Evolutionary conservation across 2,888 invertebrate species (phyloP), one percentile per base, ranked within the genome.

Genomic region (Abrostola triplasia): DNA sequence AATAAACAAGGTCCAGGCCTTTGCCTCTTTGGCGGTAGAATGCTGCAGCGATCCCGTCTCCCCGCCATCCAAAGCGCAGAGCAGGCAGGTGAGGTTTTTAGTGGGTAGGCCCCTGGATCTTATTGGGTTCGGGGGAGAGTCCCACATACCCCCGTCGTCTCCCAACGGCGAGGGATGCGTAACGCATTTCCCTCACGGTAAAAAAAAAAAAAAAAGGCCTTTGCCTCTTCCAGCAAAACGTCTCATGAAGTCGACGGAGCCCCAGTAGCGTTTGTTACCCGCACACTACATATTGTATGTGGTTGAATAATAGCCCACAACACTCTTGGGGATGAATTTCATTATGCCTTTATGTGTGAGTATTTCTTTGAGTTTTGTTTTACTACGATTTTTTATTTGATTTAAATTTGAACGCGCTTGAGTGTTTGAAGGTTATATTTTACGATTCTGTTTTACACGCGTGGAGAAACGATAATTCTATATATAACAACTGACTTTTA

Each of bases 311-410:
- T 92, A 91, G 88, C 83, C 88, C 87, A 86, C 89, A 90, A 90
- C 90, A 91, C 92, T 90, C 92, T 86, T 83, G 92, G 92, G 92
- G 89, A 92, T 93, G 90, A 91, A 94, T 93, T 92, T 93, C 91
- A 94, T 94, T 93, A 92, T 84, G 89, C 89, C 89, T 91, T 90
- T 88, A 90, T 88, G 89, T 89, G 89, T 85, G 85, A 84, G 83
- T 87, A 87, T 90, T 89, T 89, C 90, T 89, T 87, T 84, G 81
- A 78, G 79, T 75, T 80, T 83, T 85, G 86, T 89, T 89, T 89
- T 87, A 86, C 87, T 83, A 76, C 79, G 83, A 83, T 89, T 88
- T 88, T 88, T 90, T 84, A 82, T 85, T 88, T 83, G 82, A 82
- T 88, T 88, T 87, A 84, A 88, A 88, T 86, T 84, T 70, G 48